Base-by-base conservation (phyloP, 1,140 invertebrate species). In the Heliconius eleuchia region DNA sequence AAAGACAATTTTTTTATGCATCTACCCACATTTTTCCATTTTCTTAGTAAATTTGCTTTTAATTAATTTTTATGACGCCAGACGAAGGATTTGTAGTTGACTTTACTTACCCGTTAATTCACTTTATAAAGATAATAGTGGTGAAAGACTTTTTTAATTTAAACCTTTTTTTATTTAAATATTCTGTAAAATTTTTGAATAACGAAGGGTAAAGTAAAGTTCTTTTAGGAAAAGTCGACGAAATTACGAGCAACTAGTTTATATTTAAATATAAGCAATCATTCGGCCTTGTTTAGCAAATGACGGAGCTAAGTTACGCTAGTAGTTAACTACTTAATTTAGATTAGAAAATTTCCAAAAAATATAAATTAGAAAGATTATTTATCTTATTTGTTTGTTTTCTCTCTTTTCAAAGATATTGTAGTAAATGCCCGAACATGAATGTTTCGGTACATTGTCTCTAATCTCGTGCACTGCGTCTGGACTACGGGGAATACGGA, bases 21-120 rank as follows among this genome's bases (percentile, higher is more conserved):
- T 27, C 55, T 57, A 57, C 55, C 50, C 50, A 52, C 50, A 60
- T 27, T 66, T 66, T 66, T 66, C 27, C 60, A 66, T 66, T 66
- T 66, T 66, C 60, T 30, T 66, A 66, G 60, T 66, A 30, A 66
- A 66, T 66, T 66, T 30, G 23, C 60, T 66, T 66, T 66, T 66
- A 66, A 66, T 66, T 66, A 66, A 66, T 66, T 27, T 66, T 66
- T 30, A 66, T 66, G 27, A 66, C 27, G 60, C 60, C 27, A 16
- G 60, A 30, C 23, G 27, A 66, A 11, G 27, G 60, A 66, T 66
- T 66, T 66, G 60, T 5, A 66, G 27, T 66, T 27, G 60, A 66
- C 60, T 66, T 66, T 66, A 30, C 27, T 27, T 66, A 66, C 27
- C 60, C 23, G 9, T 66, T 66, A 66, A 66, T 27, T 66, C 11